phyloP scores from a whole-genome alignment of 64 coral and sea anemone genomes.

The Montipora capricornis region DNA sequence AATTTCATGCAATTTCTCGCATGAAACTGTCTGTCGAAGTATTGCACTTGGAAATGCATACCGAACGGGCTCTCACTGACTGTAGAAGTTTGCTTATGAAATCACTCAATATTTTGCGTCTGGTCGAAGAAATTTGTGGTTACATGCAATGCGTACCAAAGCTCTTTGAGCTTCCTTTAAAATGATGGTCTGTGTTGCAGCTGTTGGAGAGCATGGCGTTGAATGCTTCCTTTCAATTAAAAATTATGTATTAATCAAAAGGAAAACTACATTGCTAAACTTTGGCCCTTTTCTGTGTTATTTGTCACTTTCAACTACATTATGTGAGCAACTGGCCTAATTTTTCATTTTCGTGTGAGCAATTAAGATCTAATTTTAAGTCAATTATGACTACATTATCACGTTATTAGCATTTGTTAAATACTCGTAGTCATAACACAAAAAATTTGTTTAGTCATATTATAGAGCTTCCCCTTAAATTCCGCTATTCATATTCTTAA shows the following conservation, averaged over 20 bases:
- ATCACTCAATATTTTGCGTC: not conserved
- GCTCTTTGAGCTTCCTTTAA: not conserved
- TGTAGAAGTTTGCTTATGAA: not conserved
- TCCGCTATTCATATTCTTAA: not conserved
- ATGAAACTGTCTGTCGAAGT: too few relatives aligned
- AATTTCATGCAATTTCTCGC: too few relatives aligned
- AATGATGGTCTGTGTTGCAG: not conserved
- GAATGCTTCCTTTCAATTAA: not conserved
- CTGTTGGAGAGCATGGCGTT: not conserved
- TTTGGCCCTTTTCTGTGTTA: not conserved
- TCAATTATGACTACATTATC: conserved; percentile 14
- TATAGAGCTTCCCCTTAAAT: not conserved
- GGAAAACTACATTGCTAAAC: not conserved
- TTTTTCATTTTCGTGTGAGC: not conserved
- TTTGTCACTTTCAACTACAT: not conserved
- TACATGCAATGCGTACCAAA: not conserved
- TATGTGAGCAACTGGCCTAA: not conserved
- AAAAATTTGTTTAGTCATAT: not conserved
- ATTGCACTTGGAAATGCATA: too few relatives aligned
- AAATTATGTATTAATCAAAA: not conserved
- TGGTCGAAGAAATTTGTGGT: not conserved
- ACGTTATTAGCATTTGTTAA: conserved; percentile 18
- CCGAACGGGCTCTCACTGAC: too few relatives aligned
- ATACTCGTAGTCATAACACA: conserved; percentile 30
- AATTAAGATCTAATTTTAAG: not conserved